Conservation (phyloP, 1,140 invertebrate species). For the Hermatobates lingyangjiaoensis region DNA sequence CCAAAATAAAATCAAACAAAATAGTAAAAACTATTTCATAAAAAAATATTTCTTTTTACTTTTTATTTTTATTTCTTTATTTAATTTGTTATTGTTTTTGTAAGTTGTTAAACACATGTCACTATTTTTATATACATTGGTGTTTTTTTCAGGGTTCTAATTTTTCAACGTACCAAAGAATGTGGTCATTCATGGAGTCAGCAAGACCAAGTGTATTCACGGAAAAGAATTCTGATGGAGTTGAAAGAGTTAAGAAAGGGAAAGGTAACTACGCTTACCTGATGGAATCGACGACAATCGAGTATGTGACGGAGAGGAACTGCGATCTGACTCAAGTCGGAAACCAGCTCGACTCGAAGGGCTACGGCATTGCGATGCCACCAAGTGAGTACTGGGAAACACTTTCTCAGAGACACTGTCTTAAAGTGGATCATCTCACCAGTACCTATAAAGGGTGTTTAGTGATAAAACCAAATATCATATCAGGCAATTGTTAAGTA, state of each 20-base stretch:
- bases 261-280: conserved; percentile 78
- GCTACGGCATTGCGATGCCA: conserved; percentile 82
- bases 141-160: conserved; percentile 57
- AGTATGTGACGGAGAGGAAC: conserved; percentile 77
- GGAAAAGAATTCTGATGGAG: conserved; percentile 63
- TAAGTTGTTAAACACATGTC: not conserved
- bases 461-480: too few relatives aligned
- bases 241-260: conserved; percentile 62
- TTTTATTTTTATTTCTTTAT: not conserved
- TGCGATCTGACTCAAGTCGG: conserved; percentile 81
- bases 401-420: too few relatives aligned
- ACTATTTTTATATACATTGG: too few relatives aligned
- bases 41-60: not conserved
- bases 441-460: too few relatives aligned
- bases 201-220: conserved; percentile 68
- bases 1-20: not conserved
- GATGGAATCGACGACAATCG: conserved; percentile 85
- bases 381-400: conserved; percentile 38
- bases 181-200: conserved; percentile 87
- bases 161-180: conserved; percentile 74
- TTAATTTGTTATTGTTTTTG: not conserved
- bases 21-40: not conserved
- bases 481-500: too few relatives aligned
- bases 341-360: conserved; percentile 75
- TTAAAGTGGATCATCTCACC: too few relatives aligned